Percentiles rank a stretch among this genome's conserved stretches.
Evolutionary conservation across 2,113 vertebrate species (phyloP).

Genomic region (Brevimyrus niger): DNA sequence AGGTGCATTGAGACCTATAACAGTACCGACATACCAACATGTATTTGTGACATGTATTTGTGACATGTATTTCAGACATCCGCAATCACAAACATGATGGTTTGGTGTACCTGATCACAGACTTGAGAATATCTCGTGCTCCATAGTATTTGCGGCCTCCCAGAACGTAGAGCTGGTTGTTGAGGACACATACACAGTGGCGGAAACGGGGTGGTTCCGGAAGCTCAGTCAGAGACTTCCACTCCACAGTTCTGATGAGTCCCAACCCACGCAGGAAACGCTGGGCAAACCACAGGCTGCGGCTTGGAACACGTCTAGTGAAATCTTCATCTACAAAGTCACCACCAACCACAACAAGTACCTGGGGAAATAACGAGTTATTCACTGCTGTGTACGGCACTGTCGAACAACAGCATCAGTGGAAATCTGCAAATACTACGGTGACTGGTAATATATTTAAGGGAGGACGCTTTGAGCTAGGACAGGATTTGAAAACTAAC

Average conservation of each 20-base stretch:
- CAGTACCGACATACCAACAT: neutral
- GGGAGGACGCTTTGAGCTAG: neutral
- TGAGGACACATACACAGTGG: constrained; percentile 56
- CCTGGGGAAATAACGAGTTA: constrained; percentile 23
- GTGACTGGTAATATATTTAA: neutral
- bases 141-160: constrained; percentile 70
- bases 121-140: constrained; percentile 54
- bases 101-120: constrained; percentile 53
- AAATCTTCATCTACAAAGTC: constrained; percentile 55
- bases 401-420: neutral
- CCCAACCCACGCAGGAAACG: constrained; percentile 58
- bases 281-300: constrained; percentile 60
- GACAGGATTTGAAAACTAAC: neutral
- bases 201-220: constrained; percentile 63
- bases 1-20: neutral
- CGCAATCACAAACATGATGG: neutral
- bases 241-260: constrained; percentile 62
- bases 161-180: constrained; percentile 60
- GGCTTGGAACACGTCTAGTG: constrained; percentile 51
- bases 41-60: neutral
- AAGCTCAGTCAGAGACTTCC: constrained; percentile 53
- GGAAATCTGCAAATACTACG: neutral
- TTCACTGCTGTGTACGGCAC: neutral
- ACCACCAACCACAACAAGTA: constrained; percentile 66
- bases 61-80: neutral